Base-by-base conservation (phyloP, 2,888 invertebrate species). In the Allolobophora icterica region DNA sequence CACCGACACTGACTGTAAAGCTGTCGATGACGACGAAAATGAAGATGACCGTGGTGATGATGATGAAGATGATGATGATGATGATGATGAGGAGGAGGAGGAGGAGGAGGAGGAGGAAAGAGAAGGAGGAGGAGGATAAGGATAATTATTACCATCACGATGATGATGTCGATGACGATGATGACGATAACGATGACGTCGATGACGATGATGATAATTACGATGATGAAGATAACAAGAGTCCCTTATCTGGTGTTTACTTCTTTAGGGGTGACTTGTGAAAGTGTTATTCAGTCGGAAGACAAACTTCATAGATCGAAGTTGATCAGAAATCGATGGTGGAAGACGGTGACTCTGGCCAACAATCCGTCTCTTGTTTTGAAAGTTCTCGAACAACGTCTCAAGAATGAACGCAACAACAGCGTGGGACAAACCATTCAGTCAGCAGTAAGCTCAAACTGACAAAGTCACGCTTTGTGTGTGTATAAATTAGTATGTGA, bases 31-130 rank as follows among this genome's bases (percentile, higher is more conserved):
- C 45, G 45, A 45, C 45, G 1, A 45, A 17, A 45, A 45, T 45
- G 45, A 45, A 45, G 17, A 45, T 45, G 87, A 84, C 13, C 11
- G 87, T 35, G 90, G 84, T 38, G 42, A 30, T 87, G 84, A 87
- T 87, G 84, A 42, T 87, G 30, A 90, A 0, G 87, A 87, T 40
- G n/a, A 87, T 30, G n/a, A 87, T 87, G 45, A 90, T 87, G 84
- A 90, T 6, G 84, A 40, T 42, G 87, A 40, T 38, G 42, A 90
- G 1, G 84, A 90, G 0, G 42, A 90, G 1, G 87, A 90, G 84
- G 84, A 35, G 6, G 83, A 90, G 38, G 90, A 84, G 17, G 90
- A 90, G 38, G 90, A 84, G 17, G 38, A 84, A n/a, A 84, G 90
- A 38, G 17, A 84, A 90, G 84, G 90, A 90, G 17, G 90, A 90